Evolutionary conservation across 2,888 invertebrate species (phyloP).

Genomic region (Phortica magna): DNA sequence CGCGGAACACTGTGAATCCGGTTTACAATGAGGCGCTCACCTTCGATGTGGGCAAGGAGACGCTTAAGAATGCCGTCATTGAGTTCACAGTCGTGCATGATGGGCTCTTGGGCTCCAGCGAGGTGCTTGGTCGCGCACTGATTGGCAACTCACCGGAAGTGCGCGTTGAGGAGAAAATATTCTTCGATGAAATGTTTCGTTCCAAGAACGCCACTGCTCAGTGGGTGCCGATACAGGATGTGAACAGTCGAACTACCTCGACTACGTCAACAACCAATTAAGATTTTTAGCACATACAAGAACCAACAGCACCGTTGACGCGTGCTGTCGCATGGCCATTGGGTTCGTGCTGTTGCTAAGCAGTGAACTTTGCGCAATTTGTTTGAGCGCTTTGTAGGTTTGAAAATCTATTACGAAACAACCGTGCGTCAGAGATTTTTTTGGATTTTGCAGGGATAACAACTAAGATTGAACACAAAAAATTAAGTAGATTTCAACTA

Average conservation of each 20-base stretch:
- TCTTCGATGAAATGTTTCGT: constrained; percentile 81
- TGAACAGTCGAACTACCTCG: constrained; percentile 53
- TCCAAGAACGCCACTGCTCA: constrained; percentile 81
- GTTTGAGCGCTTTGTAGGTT: no score
- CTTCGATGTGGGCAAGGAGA: constrained; percentile 89
- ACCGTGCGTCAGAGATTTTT: not conserved
- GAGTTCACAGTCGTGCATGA: constrained; percentile 83
- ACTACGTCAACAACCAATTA: constrained; percentile 53
- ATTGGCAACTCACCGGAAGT: constrained; percentile 79
- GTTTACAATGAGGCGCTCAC: constrained; percentile 96
- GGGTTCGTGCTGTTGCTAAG: no score
- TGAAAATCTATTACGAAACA: not conserved
- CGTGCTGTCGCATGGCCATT: not conserved
- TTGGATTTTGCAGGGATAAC: constrained; percentile 29
- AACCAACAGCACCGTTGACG: not conserved
- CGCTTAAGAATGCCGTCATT: constrained; percentile 80
- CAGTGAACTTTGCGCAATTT: no score
- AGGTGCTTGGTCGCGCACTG: constrained; percentile 79
- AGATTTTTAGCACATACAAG: constrained; percentile 11
- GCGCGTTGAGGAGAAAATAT: constrained; percentile 78
- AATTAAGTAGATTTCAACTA: constrained; percentile 1
- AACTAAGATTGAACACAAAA: constrained; percentile 7
- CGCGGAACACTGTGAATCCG: constrained; percentile 90
- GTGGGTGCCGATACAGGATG: constrained; percentile 80
- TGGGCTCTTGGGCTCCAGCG: constrained; percentile 81